Evolutionary conservation across 2,113 vertebrate species (phyloP), one percentile per base, ranked within the genome.

Genomic region (Aleadryas rufinucha): DNA sequence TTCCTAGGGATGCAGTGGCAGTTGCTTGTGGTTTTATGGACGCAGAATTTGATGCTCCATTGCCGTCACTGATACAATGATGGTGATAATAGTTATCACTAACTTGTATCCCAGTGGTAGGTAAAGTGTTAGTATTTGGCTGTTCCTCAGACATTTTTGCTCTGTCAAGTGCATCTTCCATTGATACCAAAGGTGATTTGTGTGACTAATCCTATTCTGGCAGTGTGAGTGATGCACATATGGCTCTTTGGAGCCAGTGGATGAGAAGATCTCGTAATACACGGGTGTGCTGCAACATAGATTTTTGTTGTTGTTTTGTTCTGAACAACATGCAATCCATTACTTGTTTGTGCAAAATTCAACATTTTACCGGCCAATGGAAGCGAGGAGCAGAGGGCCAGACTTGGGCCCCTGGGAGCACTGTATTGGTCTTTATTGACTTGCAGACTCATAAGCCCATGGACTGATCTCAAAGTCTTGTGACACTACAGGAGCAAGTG

Each of bases 291-390:
- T 92, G 66, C 94, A 94, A 54, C 39, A 4, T 22, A 61, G 86
- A 59, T 80, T 95, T 87, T 88, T 84, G 59, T 65, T 53, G 44
- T 65, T 71, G 63, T 81, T 94, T 95, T 70, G 7, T 77, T 85
- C 37, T 21, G 76, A 93, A 37, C 76, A 57, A 39, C 26, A 31
- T 0, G 2, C 84, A 93, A 76, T 79, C 52, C 33, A 26, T 61
- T 84, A 71, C 88, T 89, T 63, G 77, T 84, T 81, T 65, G n/a
- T 3, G 22, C 41, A 87, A 87, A 88, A 74, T 83, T 92, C 84
- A 79, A 9, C 53, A 13, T 49, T 68, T 56, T 28, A 30, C 15
- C 1, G 16, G 41, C 30, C 10, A 9, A 8, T 39, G 52, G 52
- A 83, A 42, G 28, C 0, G 2, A 76, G 66, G n/a, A 93, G 33